phyloP scores from a whole-genome alignment of 2,888 invertebrate species.

The Prosopocoilus inquinatus region DNA sequence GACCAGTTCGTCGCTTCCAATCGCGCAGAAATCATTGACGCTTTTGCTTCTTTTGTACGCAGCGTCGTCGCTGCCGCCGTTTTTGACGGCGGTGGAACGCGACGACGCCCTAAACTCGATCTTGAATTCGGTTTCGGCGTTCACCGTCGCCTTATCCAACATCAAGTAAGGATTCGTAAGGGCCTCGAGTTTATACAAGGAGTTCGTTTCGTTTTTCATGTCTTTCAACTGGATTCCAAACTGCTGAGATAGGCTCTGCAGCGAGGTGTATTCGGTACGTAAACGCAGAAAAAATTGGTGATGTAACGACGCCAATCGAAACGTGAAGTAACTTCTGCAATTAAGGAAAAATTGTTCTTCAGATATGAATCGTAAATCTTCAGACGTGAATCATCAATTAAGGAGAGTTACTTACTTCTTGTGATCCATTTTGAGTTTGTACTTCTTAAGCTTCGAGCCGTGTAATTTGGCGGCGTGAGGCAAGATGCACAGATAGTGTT shows the following conservation, averaged over 20 bases:
- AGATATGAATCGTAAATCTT: conserved; percentile 4
- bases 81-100: conserved; percentile 24
- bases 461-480: conserved; percentile 56
- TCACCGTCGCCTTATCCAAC: conserved; percentile 36
- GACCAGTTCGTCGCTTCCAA: conserved; percentile 37
- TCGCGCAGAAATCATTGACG: conserved; percentile 53
- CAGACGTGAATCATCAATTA: not conserved
- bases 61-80: conserved; percentile 14
- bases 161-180: conserved; percentile 38
- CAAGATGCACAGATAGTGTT: conserved; percentile 63
- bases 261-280: conserved; percentile 68
- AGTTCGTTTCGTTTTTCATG: conserved; percentile 50
- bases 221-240: conserved; percentile 57
- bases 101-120: conserved; percentile 44
- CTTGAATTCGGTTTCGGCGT: conserved; percentile 46
- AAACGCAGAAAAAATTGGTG: conserved; percentile 74
- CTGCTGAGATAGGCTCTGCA: conserved; percentile 62
- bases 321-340: conserved; percentile 69
- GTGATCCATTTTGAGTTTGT: conserved; percentile 71
- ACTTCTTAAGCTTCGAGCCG: conserved; percentile 59
- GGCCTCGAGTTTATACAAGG: conserved; percentile 46
- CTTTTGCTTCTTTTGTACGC: conserved; percentile 51
- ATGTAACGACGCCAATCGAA: conserved; percentile 74
- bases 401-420: conserved; percentile 59
- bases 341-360: conserved; percentile 22